Conservation (phyloP, 2,797 vertebrate species). For the Eulemur coronatus region DNA sequence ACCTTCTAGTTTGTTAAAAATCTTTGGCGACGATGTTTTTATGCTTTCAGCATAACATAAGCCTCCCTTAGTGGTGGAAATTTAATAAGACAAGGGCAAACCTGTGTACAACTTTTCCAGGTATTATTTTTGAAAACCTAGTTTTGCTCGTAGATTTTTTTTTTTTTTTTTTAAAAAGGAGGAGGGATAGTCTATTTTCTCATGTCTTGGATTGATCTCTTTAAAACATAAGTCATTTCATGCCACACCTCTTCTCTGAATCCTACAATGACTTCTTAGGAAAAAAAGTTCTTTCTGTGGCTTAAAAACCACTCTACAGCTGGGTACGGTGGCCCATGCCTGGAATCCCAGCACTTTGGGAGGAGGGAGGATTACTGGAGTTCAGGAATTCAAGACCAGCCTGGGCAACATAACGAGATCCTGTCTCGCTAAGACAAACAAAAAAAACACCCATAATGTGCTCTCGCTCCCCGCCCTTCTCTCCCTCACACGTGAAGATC, state of each 20-base stretch:
- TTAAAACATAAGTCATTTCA: neutral
- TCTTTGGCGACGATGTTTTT: neutral
- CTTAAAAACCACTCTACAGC: neutral
- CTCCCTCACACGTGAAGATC: no score
- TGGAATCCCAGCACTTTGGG: no score
- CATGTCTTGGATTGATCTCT: neutral
- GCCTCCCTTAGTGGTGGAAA: neutral
- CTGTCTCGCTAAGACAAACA: neutral
- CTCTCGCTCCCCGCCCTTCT: neutral
- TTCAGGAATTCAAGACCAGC: no score
- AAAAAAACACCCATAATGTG: neutral
- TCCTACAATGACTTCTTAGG: neutral
- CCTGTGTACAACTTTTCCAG: neutral
- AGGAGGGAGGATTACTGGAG: no score
- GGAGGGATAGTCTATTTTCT: neutral
- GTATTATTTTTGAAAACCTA: neutral
- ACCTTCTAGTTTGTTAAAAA: neutral
- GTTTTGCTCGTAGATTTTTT: no score
- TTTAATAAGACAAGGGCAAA: neutral
- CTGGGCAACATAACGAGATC: no score
- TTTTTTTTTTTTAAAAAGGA: neutral
- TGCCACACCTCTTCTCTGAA: neutral
- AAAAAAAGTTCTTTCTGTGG: neutral
- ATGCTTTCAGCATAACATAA: neutral
- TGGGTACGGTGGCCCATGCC: no score